A percentile compares a stretch with the other conserved stretches of the same genome.
Evolutionary conservation across 2,888 invertebrate species (phyloP).

Genomic region (Drosophila borborema): DNA sequence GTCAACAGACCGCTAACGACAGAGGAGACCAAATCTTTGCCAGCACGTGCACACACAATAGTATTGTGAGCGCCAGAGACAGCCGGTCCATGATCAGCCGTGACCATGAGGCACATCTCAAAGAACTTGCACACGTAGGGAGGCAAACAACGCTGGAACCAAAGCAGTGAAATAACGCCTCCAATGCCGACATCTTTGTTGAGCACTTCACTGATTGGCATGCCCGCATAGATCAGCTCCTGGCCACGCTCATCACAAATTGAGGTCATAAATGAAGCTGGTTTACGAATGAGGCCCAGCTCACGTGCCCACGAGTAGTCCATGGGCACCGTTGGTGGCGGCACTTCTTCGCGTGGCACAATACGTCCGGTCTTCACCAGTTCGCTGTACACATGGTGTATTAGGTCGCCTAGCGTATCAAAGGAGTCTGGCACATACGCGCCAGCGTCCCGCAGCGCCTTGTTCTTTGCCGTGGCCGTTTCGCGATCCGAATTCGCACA

Average conservation of each 20-base stretch:
- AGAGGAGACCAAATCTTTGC: conserved; percentile 98
- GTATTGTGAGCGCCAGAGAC: conserved; percentile 99
- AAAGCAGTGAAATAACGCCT: conserved; percentile 97
- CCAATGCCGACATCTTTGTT: conserved; percentile 98
- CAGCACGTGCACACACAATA: conserved; percentile 98
- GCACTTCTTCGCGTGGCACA: conserved; percentile 94
- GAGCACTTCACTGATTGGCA: conserved; percentile 94
- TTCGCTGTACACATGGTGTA: conserved; percentile 90
- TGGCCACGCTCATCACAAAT: conserved; percentile 99
- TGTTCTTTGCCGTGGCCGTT: conserved; percentile 97
- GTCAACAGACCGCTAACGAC: conserved; percentile 98
- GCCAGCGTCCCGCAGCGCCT: conserved; percentile 92
- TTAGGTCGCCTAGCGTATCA: conserved; percentile 93
- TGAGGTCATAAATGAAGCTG: conserved; percentile 99
- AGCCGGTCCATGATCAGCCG: conserved; percentile 99
- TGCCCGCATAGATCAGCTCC: conserved; percentile 98
- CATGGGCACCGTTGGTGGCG: conserved; percentile 99
- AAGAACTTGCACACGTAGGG: conserved; percentile 98
- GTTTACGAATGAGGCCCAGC: conserved; percentile 98
- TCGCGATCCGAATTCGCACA: conserved; percentile 97
- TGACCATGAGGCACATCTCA: conserved; percentile 99
- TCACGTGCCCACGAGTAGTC: conserved; percentile 99
- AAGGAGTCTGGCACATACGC: conserved; percentile 97
- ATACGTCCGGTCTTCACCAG: conserved; percentile 94
- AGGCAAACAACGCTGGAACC: conserved; percentile 99